These are phyloP conservation scores for Mimachlamys varia DNA, from an alignment of 2,888 invertebrate species.

Conservation along the genomic window DNA sequence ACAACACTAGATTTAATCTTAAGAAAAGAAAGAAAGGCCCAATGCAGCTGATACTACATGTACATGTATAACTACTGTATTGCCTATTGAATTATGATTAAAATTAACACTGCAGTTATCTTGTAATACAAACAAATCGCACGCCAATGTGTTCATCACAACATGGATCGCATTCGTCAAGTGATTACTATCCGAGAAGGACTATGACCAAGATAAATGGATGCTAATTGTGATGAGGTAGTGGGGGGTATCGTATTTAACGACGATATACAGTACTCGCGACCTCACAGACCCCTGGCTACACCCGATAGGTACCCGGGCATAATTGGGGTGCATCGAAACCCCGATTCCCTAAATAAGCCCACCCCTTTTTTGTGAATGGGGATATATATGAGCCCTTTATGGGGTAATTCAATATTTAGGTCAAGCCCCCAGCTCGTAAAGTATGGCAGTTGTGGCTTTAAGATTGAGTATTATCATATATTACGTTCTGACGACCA, in stretches of 20 bases:
- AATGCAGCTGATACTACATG: too few relatives aligned
- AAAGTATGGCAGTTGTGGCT: constrained; percentile 14
- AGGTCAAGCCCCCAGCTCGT: constrained; percentile 27
- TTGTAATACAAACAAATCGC: neutral
- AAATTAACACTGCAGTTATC: too few relatives aligned
- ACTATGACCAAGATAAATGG: constrained; percentile 7
- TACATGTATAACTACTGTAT: too few relatives aligned
- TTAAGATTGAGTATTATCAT: constrained; percentile 31
- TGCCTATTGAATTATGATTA: too few relatives aligned
- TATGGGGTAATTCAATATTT: neutral
- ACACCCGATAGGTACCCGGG: neutral
- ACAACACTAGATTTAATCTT: too few relatives aligned
- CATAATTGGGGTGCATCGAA: neutral
- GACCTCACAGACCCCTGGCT: neutral
- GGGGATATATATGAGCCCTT: constrained; percentile 23
- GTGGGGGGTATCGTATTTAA: neutral
- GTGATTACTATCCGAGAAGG: neutral
- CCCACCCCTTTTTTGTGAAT: neutral
- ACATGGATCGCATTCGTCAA: neutral
- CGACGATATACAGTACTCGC: neutral
- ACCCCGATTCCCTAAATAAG: neutral
- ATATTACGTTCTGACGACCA: neutral
- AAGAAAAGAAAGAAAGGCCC: too few relatives aligned
- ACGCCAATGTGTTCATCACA: neutral
- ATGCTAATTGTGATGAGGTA: neutral